These are phyloP conservation scores for Calidris pugnax DNA, from an alignment of 2,113 vertebrate genomes.

Conservation along the genomic window DNA sequence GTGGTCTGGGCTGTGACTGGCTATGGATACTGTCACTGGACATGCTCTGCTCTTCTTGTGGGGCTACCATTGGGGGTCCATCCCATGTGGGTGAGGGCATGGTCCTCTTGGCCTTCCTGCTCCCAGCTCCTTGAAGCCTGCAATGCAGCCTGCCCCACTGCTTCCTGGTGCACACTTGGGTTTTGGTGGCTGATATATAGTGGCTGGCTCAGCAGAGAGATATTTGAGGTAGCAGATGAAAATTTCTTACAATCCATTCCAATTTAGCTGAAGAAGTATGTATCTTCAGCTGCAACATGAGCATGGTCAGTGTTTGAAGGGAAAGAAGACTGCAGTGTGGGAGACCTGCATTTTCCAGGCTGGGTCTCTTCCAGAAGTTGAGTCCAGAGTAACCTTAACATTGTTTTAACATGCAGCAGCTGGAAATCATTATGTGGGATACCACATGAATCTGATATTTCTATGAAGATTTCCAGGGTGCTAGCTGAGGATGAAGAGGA, in stretches of 20 bases:
- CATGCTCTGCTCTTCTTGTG: not conserved
- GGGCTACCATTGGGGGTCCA: accelerated
- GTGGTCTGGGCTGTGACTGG: not conserved
- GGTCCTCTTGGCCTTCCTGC: accelerated
- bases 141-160: accelerated
- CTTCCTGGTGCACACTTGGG: not conserved
- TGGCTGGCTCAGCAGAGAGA: not conserved
- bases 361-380: not conserved
- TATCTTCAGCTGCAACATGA: not conserved
- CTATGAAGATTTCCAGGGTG: not conserved
- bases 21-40: accelerated
- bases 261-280: not conserved
- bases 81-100: not conserved
- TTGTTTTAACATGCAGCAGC: not conserved
- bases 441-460: not conserved
- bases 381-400: not conserved
- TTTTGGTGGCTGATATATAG: not conserved
- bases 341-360: not conserved
- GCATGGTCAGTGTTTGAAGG: not conserved
- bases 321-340: not conserved
- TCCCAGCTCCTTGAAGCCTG: not conserved
- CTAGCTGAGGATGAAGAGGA: not conserved
- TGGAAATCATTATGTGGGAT: not conserved
- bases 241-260: not conserved
- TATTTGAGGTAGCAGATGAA: not conserved